Conservation (phyloP, 2,888 invertebrate species). For the Deilephila elpenor region DNA sequence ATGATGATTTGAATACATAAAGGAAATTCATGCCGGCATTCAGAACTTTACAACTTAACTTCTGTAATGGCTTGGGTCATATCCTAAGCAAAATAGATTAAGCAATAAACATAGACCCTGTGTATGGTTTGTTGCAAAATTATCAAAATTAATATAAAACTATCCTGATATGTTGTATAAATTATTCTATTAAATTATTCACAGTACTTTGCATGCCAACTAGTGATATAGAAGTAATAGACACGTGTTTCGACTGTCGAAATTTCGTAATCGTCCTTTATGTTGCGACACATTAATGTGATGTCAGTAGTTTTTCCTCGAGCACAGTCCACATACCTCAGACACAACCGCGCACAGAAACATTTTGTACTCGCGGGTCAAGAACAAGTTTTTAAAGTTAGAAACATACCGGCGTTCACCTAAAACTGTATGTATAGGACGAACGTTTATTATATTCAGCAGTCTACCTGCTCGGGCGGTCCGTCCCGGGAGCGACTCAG, state of each 20-base stretch:
- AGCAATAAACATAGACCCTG: too few species aligned
- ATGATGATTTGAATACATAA: not conserved
- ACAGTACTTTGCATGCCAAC: too few species aligned
- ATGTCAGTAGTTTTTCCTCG: constrained; percentile 3
- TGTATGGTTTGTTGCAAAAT: too few species aligned
- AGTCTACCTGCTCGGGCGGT: constrained; percentile 75
- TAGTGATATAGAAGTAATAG: too few species aligned
- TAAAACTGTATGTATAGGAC: constrained; percentile 50
- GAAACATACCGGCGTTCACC: constrained; percentile 40
- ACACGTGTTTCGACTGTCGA: not conserved
- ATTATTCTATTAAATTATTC: too few species aligned
- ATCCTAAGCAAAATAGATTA: too few species aligned
- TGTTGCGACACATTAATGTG: constrained; percentile 11
- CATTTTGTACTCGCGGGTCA: constrained; percentile 26
- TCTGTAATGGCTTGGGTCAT: too few species aligned
- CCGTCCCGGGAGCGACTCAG: constrained; percentile 68
- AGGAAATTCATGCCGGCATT: too few species aligned
- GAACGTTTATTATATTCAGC: constrained; percentile 70
- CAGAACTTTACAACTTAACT: too few species aligned
- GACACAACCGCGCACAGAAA: not conserved
- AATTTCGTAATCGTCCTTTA: not conserved
- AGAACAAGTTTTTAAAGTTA: constrained; percentile 31
- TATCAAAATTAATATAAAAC: too few species aligned
- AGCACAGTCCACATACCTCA: constrained; percentile 11
- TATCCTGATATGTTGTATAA: too few species aligned